A percentile compares a stretch with the other conserved stretches of the same genome.
phyloP scores from a whole-genome alignment of 2,113 vertebrate genomes.

The Garra rufa region DNA sequence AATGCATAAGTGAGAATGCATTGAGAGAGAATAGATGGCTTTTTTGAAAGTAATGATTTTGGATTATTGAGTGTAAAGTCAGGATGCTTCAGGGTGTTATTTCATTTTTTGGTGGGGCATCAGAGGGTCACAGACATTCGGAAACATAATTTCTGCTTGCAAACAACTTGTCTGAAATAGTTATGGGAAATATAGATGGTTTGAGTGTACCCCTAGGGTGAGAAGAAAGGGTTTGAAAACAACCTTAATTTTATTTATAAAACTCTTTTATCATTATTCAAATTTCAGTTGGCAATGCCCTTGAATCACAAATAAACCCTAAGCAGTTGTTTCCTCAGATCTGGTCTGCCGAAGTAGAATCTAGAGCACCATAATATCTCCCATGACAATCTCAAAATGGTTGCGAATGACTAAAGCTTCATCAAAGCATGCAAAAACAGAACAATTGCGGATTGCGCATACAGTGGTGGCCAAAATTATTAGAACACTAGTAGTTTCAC shows the following conservation, averaged over 20 bases:
- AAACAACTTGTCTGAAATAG: slow-evolving; percentile 5
- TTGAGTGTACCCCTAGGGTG: slow-evolving; percentile 1
- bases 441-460: too few relatives aligned
- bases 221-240: slow-evolving; percentile 19
- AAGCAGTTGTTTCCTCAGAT: slow-evolving; percentile 35
- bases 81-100: slow-evolving; percentile 1
- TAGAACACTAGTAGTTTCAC: too few relatives aligned
- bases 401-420: background rate
- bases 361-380: slow-evolving; percentile 13
- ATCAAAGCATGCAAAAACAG: background rate
- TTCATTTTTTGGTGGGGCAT: slow-evolving; percentile 6
- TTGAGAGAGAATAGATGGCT: background rate
- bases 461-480: too few relatives aligned
- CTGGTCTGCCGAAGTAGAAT: background rate
- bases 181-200: background rate
- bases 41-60: background rate
- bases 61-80: slow-evolving; percentile 9
- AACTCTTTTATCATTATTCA: slow-evolving; percentile 43
- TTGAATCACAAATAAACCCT: slow-evolving; percentile 37
- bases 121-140: slow-evolving; percentile 12
- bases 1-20: background rate
- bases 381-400: background rate
- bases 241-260: background rate
- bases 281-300: slow-evolving; percentile 34
- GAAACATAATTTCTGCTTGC: background rate